These are phyloP conservation scores for Petrophora chlorosata DNA, from an alignment of 2,888 invertebrate species.

Conservation along the genomic window DNA sequence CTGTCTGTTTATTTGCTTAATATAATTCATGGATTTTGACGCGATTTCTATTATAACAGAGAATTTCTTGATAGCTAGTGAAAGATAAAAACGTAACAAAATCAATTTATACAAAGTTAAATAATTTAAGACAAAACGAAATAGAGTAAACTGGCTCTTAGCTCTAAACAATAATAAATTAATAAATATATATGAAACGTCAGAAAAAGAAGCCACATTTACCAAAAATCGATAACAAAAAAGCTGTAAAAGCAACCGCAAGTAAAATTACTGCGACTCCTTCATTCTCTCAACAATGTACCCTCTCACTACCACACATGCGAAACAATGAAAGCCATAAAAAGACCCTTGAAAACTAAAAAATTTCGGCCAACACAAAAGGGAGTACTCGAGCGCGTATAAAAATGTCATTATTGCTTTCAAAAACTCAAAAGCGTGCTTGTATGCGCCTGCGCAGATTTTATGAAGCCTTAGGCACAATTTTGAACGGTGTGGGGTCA, in stretches of 20 bases:
- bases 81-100: too few species aligned
- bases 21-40: too few species aligned
- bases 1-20: too few species aligned
- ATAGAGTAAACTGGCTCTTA: too few species aligned
- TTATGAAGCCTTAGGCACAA: constrained; percentile 10
- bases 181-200: too few species aligned
- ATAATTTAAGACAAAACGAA: too few species aligned
- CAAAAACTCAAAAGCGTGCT: constrained; percentile 3
- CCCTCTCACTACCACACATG: constrained; percentile 12
- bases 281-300: constrained; percentile 12
- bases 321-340: constrained; percentile 17
- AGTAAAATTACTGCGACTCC: constrained; percentile 8
- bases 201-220: too few species aligned
- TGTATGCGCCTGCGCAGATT: constrained; percentile 3
- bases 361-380: constrained; percentile 9
- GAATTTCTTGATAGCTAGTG: too few species aligned
- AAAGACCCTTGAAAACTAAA: constrained; percentile 5
- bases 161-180: too few species aligned
- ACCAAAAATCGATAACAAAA: too few species aligned
- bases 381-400: constrained; percentile 21
- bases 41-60: too few species aligned
- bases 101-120: too few species aligned
- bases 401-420: constrained; percentile 18
- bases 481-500: constrained; percentile 2
- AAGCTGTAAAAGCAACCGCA: constrained; percentile 7